Base-by-base conservation (phyloP, 2,888 invertebrate species). In the Scelioninae gen. 1 region DNA sequence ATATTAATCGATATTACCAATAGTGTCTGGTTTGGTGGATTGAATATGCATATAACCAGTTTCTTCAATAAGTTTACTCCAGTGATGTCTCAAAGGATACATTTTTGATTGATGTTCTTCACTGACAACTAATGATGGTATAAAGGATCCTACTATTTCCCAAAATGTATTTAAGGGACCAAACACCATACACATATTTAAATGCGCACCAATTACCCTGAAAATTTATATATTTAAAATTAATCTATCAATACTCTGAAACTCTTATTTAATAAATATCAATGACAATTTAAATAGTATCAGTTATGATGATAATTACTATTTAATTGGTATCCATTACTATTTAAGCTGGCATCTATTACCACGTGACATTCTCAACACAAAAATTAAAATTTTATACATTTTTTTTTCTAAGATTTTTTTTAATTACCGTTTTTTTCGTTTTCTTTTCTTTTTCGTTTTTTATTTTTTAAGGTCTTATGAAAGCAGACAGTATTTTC, bases 1-100 rank as follows among this genome's bases (percentile, higher is more conserved):
- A 23, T 23, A 23, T 23, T 23, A 23, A 23, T 23, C 4, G 4
- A 23, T 23, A 16, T 62, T 72, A 96, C 97, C 97, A 85, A 97
- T 93, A 0, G 97, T 97, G 88, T 98, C 98, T 11, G 98, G 98
- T 91, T 97, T 98, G 0, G 97, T 97, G 0, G 96, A 94, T 90
- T 98, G 98, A 5, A 97, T 85, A 89, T 97, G 97, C 87, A 96
- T 90, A 86, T 95, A 95, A 94, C 95, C 76, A 89, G 91, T 89
- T 16, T 93, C 89, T 74, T 93, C 92, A 0, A 93, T 0, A 0
- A 92, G 0, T 0, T 82, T 85, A 7, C 82, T 34, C 0, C 91
- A 34, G 15, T 92, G 90, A 0, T 92, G 86, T 1, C 85, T 87
- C 7, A 94, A 63, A 0, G 95, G 95, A 86, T 94, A 95, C 89